phyloP scores from a whole-genome alignment of 2,888 invertebrate genomes.

The Lathronympha strigana region DNA sequence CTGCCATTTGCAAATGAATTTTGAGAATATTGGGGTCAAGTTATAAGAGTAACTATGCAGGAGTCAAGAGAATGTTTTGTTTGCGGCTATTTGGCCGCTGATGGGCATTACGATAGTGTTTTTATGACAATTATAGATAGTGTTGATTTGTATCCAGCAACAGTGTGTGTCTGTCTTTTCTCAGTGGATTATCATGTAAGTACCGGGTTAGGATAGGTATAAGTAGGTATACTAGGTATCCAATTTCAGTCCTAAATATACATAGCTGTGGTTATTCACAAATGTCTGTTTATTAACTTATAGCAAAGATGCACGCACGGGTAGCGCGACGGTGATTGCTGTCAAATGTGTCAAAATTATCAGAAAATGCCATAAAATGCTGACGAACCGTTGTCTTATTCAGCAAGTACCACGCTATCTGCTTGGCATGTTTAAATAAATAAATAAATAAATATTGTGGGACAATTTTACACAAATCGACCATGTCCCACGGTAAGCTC shows the following conservation, averaged over 20 bases:
- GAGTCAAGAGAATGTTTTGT: not conserved
- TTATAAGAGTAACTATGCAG: not conserved
- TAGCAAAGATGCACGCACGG: no score
- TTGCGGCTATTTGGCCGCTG: constrained; percentile 10
- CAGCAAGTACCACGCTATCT: no score
- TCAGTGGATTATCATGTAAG: not conserved
- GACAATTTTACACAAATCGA: no score
- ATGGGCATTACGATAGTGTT: constrained; percentile 16
- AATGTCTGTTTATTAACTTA: no score
- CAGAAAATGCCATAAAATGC: no score
- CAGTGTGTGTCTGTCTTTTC: not conserved
- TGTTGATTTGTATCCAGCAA: constrained; percentile 19
- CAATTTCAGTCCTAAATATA: not conserved
- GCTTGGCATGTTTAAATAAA: no score
- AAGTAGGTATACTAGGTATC: not conserved
- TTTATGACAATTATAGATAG: constrained; percentile 23
- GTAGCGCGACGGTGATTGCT: no score
- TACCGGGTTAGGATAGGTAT: not conserved
- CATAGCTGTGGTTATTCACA: no score
- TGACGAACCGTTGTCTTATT: no score
- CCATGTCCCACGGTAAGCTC: no score
- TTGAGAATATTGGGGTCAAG: not conserved
- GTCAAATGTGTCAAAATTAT: no score
- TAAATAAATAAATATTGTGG: no score
- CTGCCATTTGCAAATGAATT: not conserved